These are phyloP conservation scores for Mus caroli DNA, from an alignment of 2,797 vertebrate genomes.

Conservation along the genomic window DNA sequence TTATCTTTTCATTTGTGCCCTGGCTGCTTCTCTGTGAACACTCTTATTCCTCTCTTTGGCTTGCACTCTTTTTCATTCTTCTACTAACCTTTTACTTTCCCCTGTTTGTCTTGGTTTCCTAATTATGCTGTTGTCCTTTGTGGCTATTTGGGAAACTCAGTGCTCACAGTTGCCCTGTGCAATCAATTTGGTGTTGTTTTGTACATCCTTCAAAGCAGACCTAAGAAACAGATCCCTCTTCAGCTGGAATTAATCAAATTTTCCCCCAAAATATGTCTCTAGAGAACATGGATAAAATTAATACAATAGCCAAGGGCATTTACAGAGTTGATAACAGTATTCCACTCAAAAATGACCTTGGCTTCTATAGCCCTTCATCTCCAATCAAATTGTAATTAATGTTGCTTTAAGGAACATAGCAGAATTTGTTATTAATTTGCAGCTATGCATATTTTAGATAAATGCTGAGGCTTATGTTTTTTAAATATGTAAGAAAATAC, in stretches of 20 bases:
- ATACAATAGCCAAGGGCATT: neutral
- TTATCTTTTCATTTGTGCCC: neutral
- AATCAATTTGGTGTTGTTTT: slow-evolving; percentile 2
- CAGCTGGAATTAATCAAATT: slow-evolving; percentile 5
- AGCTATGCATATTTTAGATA: slow-evolving; percentile 38
- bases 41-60: neutral
- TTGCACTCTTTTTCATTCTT: neutral
- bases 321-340: neutral
- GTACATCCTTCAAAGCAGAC: neutral
- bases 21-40: neutral
- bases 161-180: neutral
- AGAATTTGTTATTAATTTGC: slow-evolving; percentile 36
- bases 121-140: neutral
- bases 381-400: slow-evolving; percentile 13
- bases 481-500: slow-evolving; percentile 37
- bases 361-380: neutral
- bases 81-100: fast-evolving
- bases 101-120: neutral
- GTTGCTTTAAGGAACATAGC: neutral
- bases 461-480: neutral
- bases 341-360: slow-evolving; percentile 33
- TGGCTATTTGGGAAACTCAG: neutral
- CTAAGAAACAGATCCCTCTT: neutral
- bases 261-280: slow-evolving; percentile 18
- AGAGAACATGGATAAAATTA: neutral